Conservation (phyloP, 2,888 invertebrate species). For the Apotomis turbidana region DNA sequence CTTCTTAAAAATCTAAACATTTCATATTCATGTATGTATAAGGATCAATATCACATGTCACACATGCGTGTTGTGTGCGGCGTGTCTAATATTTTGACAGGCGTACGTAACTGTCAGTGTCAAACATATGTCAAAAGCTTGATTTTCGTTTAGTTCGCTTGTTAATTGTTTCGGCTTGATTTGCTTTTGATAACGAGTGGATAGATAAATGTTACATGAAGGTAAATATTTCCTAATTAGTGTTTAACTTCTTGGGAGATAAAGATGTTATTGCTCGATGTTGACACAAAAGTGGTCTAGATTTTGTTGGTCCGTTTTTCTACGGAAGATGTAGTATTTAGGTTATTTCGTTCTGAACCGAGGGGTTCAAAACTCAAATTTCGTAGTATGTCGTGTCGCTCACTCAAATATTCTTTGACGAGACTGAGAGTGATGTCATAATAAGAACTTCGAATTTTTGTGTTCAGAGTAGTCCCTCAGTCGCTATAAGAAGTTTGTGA, state of each 20-base stretch:
- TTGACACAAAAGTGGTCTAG: not conserved
- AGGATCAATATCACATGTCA: conserved; percentile 13
- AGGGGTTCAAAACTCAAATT: too few species aligned
- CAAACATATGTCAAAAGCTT: conserved; percentile 17
- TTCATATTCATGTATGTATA: conserved; percentile 6
- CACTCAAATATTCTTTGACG: too few species aligned
- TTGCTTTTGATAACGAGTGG: not conserved
- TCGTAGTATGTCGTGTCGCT: too few species aligned
- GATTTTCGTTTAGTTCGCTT: conserved; percentile 25
- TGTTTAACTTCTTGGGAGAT: conserved; percentile 11
- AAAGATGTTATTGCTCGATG: not conserved
- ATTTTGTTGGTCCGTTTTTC: not conserved
- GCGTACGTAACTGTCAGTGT: conserved; percentile 65
- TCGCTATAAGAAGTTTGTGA: too few species aligned
- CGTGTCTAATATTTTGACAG: conserved; percentile 69
- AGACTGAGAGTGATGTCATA: too few species aligned
- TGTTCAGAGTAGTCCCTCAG: too few species aligned
- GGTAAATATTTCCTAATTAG: conserved; percentile 29
- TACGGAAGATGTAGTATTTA: too few species aligned
- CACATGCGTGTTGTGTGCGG: conserved; percentile 53
- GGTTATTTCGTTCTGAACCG: too few species aligned
- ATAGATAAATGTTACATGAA: conserved; percentile 12
- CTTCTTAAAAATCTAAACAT: conserved; percentile 8
- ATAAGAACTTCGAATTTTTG: too few species aligned
- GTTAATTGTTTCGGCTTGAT: conserved; percentile 26